These are phyloP conservation scores for Tetheella fluctuosa DNA, from an alignment of 2,888 invertebrate genomes.

Conservation along the genomic window DNA sequence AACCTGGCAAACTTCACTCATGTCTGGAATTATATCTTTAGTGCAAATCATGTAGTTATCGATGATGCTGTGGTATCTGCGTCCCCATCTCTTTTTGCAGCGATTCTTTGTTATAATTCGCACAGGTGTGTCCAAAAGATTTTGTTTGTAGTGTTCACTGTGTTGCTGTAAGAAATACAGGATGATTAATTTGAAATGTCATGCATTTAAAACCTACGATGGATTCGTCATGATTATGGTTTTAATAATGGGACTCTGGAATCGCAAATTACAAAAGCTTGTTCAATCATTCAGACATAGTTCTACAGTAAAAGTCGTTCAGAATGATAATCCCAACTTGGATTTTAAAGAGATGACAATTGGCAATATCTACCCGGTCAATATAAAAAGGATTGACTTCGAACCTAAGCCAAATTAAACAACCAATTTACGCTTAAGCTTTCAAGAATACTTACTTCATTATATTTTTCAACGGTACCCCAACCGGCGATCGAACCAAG, in stretches of 20 bases:
- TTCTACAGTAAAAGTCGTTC: too few species aligned
- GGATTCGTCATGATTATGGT: too few species aligned
- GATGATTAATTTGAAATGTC: not conserved
- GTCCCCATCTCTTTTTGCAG: slow-evolving; percentile 61
- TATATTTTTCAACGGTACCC: slow-evolving; percentile 54
- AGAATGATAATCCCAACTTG: too few species aligned
- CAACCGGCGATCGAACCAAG: slow-evolving; percentile 52
- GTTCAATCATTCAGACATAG: too few species aligned
- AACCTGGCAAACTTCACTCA: slow-evolving; percentile 57
- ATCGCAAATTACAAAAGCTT: too few species aligned
- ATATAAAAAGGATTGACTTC: too few species aligned
- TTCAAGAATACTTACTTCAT: slow-evolving; percentile 43
- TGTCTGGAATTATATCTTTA: slow-evolving; percentile 49
- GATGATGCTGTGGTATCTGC: slow-evolving; percentile 60
- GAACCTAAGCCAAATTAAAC: too few species aligned
- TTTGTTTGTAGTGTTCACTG: slow-evolving; percentile 25
- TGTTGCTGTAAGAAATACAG: slow-evolving; percentile 4
- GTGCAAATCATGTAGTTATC: slow-evolving; percentile 68
- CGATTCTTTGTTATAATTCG: slow-evolving; percentile 43
- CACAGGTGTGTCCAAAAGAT: slow-evolving; percentile 47
- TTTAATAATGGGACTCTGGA: too few species aligned
- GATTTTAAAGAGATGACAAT: too few species aligned
- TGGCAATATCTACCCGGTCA: too few species aligned
- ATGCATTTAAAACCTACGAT: too few species aligned
- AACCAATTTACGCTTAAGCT: too few species aligned